These are phyloP conservation scores for Dicentrarchus labrax DNA, from an alignment of 2,113 vertebrate genomes.

Conservation along the genomic window DNA sequence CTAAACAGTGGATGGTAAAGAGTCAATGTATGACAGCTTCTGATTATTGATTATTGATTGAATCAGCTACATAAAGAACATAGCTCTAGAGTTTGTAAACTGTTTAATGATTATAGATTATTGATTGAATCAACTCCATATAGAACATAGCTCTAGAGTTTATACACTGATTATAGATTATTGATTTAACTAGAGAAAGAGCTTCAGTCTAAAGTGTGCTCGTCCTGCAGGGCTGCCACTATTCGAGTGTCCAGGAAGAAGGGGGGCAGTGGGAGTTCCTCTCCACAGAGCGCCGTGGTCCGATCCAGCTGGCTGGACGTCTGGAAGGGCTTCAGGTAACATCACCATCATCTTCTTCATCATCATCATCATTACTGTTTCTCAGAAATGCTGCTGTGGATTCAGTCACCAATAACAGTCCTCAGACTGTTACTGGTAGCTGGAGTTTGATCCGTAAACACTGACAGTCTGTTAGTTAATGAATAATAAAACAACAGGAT, in stretches of 20 bases:
- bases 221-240: conserved; percentile 77
- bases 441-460: not conserved
- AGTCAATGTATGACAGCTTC: too few relatives aligned
- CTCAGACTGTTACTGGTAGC: not conserved
- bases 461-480: not conserved
- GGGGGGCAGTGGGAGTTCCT: not conserved
- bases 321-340: conserved; percentile 85
- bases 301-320: conserved; percentile 84
- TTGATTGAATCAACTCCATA: too few relatives aligned
- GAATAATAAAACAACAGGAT: not conserved
- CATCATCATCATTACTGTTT: not conserved
- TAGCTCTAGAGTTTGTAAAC: too few relatives aligned
- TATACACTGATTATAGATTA: too few relatives aligned
- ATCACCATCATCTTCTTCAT: not conserved
- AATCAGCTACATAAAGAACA: too few relatives aligned
- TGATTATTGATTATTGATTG: too few relatives aligned
- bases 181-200: not conserved
- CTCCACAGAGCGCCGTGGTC: conserved; percentile 65
- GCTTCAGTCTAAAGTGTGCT: not conserved
- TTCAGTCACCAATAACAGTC: not conserved
- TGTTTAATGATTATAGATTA: too few relatives aligned
- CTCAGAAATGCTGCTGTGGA: not conserved
- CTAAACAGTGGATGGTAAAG: too few relatives aligned
- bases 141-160: too few relatives aligned
- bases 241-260: conserved; percentile 84